A percentile compares a stretch with the other conserved stretches of the same genome.
Conservation (phyloP, 1,140 invertebrate species). For the Danaus plexippus region DNA sequence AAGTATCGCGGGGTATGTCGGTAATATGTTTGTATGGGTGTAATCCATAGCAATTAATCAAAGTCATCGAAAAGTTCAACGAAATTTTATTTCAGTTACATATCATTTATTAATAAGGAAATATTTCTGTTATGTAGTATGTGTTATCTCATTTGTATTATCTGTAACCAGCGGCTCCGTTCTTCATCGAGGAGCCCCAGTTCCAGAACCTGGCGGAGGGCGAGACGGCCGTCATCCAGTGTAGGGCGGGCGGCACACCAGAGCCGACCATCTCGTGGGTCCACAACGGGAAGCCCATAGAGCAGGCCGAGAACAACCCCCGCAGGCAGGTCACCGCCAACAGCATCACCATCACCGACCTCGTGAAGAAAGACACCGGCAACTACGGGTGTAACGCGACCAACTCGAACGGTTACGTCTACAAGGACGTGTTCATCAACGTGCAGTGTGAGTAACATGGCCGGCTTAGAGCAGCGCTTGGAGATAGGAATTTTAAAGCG, state of each 20-base stretch:
- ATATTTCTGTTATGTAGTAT: too few species aligned
- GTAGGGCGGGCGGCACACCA: slow-evolving; percentile 90
- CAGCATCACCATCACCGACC: slow-evolving; percentile 85
- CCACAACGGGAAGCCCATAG: slow-evolving; percentile 93
- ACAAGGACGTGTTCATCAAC: slow-evolving; percentile 98
- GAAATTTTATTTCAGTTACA: too few species aligned
- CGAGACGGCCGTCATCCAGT: slow-evolving; percentile 89
- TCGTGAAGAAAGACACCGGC: slow-evolving; percentile 93
- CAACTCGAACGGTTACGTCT: slow-evolving; percentile 97
- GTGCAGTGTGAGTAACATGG: slow-evolving; percentile 83
- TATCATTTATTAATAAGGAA: too few species aligned
- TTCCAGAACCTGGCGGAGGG: slow-evolving; percentile 92
- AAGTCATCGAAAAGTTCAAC: too few species aligned
- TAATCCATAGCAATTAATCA: too few species aligned
- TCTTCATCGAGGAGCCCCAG: slow-evolving; percentile 93
- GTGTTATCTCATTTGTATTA: too few species aligned
- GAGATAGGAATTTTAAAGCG: too few species aligned
- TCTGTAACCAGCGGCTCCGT: slow-evolving; percentile 81
- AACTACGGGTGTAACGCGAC: slow-evolving; percentile 99
- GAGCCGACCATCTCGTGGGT: slow-evolving; percentile 96
- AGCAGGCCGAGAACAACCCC: slow-evolving; percentile 81
- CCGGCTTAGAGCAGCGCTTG: too few species aligned
- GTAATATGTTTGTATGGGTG: too few species aligned
- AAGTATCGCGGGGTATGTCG: too few species aligned
- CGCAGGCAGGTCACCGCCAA: slow-evolving; percentile 79